Evolutionary conservation across 35 echinoderm and acorn worm genomes (phyloP).

Genomic region (Apostichopus parvimensis): DNA sequence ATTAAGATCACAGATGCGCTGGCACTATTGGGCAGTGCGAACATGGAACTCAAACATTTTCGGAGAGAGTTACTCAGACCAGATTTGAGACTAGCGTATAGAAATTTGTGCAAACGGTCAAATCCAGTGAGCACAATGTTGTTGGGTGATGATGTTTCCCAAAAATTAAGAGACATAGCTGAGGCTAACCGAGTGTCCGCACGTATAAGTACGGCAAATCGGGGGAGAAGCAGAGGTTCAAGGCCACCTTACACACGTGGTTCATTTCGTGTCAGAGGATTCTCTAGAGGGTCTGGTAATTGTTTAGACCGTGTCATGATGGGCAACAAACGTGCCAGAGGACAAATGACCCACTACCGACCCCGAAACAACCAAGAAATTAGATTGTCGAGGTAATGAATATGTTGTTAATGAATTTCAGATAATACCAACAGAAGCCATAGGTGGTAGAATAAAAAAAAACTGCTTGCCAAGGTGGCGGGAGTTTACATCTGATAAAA

Average conservation of each 20-base stretch:
- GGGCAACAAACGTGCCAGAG: not conserved
- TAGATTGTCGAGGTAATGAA: no score
- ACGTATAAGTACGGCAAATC: not conserved
- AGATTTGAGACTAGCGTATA: not conserved
- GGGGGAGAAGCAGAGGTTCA: not conserved
- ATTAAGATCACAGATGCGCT: not conserved
- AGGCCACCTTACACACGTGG: not conserved
- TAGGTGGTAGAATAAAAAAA: not conserved
- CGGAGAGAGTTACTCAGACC: conserved; percentile 17
- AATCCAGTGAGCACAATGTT: not conserved
- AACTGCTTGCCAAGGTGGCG: not conserved
- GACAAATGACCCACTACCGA: not conserved
- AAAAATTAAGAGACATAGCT: not conserved
- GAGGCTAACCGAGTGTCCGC: not conserved
- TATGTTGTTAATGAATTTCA: not conserved
- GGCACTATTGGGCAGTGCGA: conserved; percentile 1
- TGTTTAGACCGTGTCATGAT: not conserved
- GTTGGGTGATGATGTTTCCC: conserved; percentile 9
- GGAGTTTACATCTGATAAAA: conserved; percentile 38
- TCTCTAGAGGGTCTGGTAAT: not conserved
- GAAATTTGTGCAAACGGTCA: not conserved
- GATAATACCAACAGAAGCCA: no score
- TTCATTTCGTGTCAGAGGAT: not conserved
- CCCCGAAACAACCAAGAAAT: not conserved
- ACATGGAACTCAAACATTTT: conserved; percentile 33